phyloP scores from a whole-genome alignment of 2,888 invertebrate species.

The Ellobium chinense region DNA sequence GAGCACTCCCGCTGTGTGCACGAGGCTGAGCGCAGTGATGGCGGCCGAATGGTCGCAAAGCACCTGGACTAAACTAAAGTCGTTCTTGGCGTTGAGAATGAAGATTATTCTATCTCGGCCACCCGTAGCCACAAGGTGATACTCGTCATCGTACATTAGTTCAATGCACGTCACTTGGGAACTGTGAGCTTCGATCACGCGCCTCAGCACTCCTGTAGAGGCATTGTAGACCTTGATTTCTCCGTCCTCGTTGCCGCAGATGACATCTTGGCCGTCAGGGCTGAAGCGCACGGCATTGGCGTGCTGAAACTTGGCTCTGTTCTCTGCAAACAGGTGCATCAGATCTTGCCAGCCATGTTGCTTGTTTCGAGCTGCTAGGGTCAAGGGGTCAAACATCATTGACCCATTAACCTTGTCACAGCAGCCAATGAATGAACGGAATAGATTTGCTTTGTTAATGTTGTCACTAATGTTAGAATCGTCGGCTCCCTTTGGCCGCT shows the following conservation, averaged over 20 bases:
- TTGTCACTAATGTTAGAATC: neutral
- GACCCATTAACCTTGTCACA: neutral
- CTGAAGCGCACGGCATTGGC: slow-evolving; percentile 12
- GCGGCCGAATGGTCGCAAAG: slow-evolving; percentile 41
- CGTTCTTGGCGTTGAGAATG: slow-evolving; percentile 28
- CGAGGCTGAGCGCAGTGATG: slow-evolving; percentile 36
- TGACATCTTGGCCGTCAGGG: slow-evolving; percentile 38
- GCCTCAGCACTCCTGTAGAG: slow-evolving; percentile 23
- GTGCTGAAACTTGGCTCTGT: neutral
- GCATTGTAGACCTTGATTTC: slow-evolving; percentile 43
- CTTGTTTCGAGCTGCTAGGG: neutral
- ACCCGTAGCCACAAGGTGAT: slow-evolving; percentile 31
- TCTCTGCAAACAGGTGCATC: slow-evolving; percentile 3
- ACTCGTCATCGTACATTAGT: slow-evolving; percentile 36
- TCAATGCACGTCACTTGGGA: slow-evolving; percentile 38
- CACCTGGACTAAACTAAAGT: slow-evolving; percentile 40
- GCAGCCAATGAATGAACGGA: slow-evolving; percentile 27
- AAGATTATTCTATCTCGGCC: slow-evolving; percentile 42
- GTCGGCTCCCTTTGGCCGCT: neutral
- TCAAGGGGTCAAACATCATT: neutral
- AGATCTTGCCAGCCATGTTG: neutral
- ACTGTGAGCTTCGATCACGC: slow-evolving; percentile 42
- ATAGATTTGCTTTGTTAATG: neutral
- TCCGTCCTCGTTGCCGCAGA: slow-evolving; percentile 33
- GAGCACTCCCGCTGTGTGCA: slow-evolving; percentile 10